Base-by-base conservation (phyloP, 2,888 invertebrate genomes). In the Temnothorax unifasciatus region DNA sequence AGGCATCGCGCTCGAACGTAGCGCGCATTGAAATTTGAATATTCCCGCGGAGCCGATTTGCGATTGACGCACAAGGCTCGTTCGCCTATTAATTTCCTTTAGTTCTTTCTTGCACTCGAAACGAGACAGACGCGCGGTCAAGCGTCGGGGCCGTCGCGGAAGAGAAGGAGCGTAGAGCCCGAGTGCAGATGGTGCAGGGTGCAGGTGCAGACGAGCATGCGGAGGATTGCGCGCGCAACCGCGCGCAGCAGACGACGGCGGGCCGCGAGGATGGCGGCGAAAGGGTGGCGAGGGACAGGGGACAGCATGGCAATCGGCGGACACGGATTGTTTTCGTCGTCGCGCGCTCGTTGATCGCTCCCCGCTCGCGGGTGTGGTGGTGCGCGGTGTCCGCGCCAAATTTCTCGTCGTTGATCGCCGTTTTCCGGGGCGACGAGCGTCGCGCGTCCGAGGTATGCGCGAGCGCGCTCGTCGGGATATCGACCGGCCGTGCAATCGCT, bases 211-310 rank as follows among this genome's bases (percentile, higher is more conserved):
- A 59, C 6, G 13, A 59, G 29, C 18, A 34, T 74, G 74, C 59
- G 61, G n/a, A 59, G 13, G 3, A 29, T 47, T 74, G 74, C 74
- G 74, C 59, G 74, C 74, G 74, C 74, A 74, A 59, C 15, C 41
- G 29, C 59, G 29, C 59, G 44, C n/a, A 74, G 74, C 74, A 74
- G 74, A 74, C 74, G 74, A 74, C 59, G 44, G 44, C 15, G n/a
- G 3, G 13, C 9, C 15, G 29, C 9, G 29, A n/a, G 13, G 29
- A 29, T n/a, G 29, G 2, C n/a, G n/a, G 41, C 3, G 44, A 25
- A 15, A 25, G 25, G 15, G 13, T 34, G 34, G 59, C 3, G 29
- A 9, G 18, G 21, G 59, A 29, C 59, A 61, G 59, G 3, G 3
- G 5, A 34, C 34, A 34, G 34, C 34, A 34, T 34, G 34, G 34